Conservation (phyloP, 2,113 vertebrate genomes). For the Ceyx melanurus region DNA sequence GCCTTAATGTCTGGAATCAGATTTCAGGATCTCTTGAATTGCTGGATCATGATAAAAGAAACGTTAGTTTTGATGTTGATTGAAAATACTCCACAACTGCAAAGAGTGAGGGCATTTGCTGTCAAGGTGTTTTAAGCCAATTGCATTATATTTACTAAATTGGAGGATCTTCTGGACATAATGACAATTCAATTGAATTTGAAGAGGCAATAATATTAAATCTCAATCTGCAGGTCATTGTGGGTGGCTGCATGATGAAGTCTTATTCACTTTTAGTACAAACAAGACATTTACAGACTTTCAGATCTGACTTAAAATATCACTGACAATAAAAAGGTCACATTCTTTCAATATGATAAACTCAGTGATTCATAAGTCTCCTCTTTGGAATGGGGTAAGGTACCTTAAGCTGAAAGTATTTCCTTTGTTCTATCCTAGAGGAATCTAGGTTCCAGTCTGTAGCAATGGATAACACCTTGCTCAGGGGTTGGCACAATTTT, state of each 20-base stretch:
- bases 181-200: background rate
- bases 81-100: background rate
- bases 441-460: background rate
- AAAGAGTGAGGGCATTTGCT: background rate
- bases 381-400: background rate
- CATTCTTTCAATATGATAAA: constrained; percentile 36
- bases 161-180: background rate
- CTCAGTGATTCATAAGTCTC: constrained; percentile 33
- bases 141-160: background rate
- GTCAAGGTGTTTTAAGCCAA: background rate
- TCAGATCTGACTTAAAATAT: constrained; percentile 39
- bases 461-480: background rate
- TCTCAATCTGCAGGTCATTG: constrained; percentile 18
- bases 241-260: constrained; percentile 47
- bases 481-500: background rate
- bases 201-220: constrained; percentile 24
- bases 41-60: background rate
- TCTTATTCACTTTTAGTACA: background rate
- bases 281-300: constrained; percentile 37
- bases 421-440: background rate
- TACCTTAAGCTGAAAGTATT: background rate
- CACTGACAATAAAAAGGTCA: constrained; percentile 32
- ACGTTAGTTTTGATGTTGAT: background rate
- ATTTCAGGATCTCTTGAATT: background rate
- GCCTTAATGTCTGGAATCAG: background rate